Evolutionary conservation across 2,797 vertebrate genomes (phyloP).

Genomic region (Alcedo atthis): DNA sequence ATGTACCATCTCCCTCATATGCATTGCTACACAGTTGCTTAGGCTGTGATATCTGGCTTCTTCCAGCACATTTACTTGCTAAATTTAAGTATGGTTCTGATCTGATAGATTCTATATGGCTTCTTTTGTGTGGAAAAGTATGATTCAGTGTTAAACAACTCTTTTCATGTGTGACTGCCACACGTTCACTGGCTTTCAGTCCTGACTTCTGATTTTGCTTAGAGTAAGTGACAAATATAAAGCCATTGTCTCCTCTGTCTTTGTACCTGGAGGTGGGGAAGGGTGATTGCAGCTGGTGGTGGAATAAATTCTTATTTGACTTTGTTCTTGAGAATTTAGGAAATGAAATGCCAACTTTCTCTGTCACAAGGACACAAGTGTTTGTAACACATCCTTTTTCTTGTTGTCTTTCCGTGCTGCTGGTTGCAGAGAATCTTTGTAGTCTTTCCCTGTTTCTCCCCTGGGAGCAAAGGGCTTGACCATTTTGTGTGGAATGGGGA

Average conservation of each 20-base stretch:
- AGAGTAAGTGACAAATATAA: not conserved
- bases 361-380: not conserved
- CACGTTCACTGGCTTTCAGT: not conserved
- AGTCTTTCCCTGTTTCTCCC: not conserved
- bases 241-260: not conserved
- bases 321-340: not conserved
- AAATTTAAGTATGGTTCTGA: not conserved
- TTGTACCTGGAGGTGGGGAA: not conserved
- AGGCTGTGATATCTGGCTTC: not conserved
- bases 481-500: not conserved
- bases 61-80: not conserved
- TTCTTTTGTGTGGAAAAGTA: not conserved
- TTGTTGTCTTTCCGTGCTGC: not conserved
- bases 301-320: not conserved
- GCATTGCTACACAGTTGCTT: not conserved
- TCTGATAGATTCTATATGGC: not conserved
- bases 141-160: not conserved
- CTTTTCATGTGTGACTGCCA: not conserved
- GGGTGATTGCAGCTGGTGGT: not conserved
- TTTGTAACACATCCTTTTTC: not conserved
- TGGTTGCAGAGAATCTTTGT: not conserved
- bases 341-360: not conserved
- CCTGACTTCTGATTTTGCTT: not conserved
- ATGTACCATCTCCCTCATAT: not conserved
- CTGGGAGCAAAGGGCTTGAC: not conserved